Conservation (phyloP, 2,113 vertebrate species). For the Notothenia rossii region DNA sequence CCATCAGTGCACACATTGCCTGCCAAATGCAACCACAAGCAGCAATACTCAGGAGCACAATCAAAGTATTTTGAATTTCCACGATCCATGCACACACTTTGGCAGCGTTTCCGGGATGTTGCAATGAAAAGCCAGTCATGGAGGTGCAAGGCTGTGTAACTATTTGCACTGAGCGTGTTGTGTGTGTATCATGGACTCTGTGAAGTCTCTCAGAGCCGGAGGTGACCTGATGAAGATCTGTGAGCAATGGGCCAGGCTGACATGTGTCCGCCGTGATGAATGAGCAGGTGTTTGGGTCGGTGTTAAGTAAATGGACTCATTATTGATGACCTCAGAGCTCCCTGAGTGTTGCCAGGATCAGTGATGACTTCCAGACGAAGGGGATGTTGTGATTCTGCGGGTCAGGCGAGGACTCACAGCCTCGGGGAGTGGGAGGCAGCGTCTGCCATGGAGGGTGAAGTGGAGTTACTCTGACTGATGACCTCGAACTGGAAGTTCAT, state of each 20-base stretch:
- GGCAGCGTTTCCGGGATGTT: background rate
- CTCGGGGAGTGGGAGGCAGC: constrained; percentile 37
- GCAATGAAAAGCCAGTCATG: constrained; percentile 23
- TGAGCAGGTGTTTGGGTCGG: constrained; percentile 74
- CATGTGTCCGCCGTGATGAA: constrained; percentile 73
- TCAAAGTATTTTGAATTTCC: background rate
- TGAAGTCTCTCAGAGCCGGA: constrained; percentile 39
- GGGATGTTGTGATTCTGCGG: constrained; percentile 62
- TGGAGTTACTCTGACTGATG: constrained; percentile 51
- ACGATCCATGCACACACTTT: background rate
- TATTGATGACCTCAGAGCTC: constrained; percentile 75
- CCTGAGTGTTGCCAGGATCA: constrained; percentile 65
- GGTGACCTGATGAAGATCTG: constrained; percentile 71
- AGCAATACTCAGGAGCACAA: background rate
- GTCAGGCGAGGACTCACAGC: constrained; percentile 57
- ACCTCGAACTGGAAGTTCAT: constrained; percentile 65
- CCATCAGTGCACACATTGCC: background rate
- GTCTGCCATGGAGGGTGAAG: constrained; percentile 58
- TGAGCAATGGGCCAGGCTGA: constrained; percentile 70
- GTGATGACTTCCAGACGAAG: constrained; percentile 71
- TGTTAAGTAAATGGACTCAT: constrained; percentile 80
- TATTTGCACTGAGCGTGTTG: constrained; percentile 34
- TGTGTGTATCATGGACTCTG: constrained; percentile 29
- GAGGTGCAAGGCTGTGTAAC: constrained; percentile 6
- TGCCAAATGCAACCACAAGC: background rate